These are phyloP conservation scores for Troilus luridus DNA, from an alignment of 2,888 invertebrate genomes.

Conservation along the genomic window DNA sequence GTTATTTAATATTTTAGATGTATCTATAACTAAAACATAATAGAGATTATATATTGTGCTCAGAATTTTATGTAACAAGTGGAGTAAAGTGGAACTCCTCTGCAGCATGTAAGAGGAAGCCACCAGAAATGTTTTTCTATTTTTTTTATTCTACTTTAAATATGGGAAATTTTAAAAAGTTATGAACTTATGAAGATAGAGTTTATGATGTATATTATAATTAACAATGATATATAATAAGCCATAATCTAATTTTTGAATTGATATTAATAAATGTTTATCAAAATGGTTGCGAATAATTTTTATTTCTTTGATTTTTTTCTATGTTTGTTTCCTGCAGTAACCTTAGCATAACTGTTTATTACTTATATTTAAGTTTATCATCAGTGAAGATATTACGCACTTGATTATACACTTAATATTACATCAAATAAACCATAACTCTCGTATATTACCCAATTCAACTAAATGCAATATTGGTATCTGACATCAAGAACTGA, in stretches of 20 bases:
- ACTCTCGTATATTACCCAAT: neutral
- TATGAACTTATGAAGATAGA: neutral
- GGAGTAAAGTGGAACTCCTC: neutral
- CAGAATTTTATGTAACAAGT: neutral
- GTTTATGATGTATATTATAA: conserved; percentile 9
- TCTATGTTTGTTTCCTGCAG: neutral
- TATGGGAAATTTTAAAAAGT: neutral
- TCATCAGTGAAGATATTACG: neutral
- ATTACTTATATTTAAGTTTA: neutral
- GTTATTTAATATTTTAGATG: neutral
- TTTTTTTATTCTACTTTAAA: neutral
- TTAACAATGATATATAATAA: neutral
- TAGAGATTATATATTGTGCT: neutral
- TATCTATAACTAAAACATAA: neutral
- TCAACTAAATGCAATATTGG: neutral
- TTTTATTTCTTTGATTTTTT: neutral
- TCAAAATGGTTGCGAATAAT: neutral
- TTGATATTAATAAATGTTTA: conserved; percentile 21
- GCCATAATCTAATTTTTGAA: neutral
- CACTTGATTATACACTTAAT: neutral
- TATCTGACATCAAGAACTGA: neutral
- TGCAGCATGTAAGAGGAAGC: neutral
- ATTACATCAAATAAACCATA: neutral
- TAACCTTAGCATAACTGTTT: neutral
- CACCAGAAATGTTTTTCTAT: neutral